Evolutionary conservation across 2,113 vertebrate species (phyloP), one percentile per base, ranked within the genome.

Genomic region (Mandrillus leucophaeus): DNA sequence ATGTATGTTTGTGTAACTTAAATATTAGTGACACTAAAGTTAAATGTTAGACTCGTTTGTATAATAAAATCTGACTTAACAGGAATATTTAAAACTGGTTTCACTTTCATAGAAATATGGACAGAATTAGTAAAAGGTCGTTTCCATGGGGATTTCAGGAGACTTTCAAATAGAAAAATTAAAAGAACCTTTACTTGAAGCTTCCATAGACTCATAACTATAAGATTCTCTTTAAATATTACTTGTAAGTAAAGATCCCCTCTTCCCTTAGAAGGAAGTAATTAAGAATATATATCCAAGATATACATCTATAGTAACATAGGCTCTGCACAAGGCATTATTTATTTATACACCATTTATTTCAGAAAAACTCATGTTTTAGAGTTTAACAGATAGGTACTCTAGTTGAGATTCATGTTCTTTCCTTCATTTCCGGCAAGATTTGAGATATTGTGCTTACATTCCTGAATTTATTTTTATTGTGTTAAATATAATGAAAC

Each of bases 31-130:
- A 75, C 76, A 82, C 92, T 92, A 50, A 97, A 97, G 95, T 96
- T 98, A 98, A 96, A 98, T 98, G 61, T 98, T 98, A 98, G 87
- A 93, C 97, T 92, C 98, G 66, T 98, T 98, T 98, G 87, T 98
- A 90, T 98, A 98, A 98, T 98, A 97, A 98, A 98, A 94, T 98
- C 93, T 97, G 93, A 98, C 98, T 95, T 97, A 98, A 98, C 93
- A 98, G 97, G 98, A 98, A 98, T 98, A 97, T 97, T 98, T 98
- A 98, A 98, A 98, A 98, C 96, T 98, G 76, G 87, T 98, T 98
- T 98, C 91, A 98, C 98, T 98, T 97, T 97, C 97, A 96, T 97
- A 97, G 96, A 98, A 98, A 98, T 98, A 97, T 96, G 98, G 97
- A 97, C 97, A 97, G 97, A 98, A 98, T 98, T 98, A 98, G 95